Evolutionary conservation across 2,888 invertebrate genomes (phyloP).

Genomic region (Pseudanteris insignis): DNA sequence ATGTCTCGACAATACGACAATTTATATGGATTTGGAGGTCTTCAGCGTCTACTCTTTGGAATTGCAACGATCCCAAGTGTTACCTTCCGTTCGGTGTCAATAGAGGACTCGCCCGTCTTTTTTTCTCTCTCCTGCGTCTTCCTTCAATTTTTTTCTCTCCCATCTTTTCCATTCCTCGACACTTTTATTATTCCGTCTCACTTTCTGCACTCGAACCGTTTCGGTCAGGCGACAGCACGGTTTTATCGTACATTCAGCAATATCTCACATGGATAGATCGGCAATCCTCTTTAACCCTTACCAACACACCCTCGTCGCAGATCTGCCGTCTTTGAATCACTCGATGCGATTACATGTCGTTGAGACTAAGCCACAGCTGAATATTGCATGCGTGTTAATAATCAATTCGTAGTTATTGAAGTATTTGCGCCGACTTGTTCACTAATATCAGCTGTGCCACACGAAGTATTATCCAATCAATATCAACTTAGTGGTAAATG

Average conservation of each 20-base stretch:
- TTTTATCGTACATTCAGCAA: conserved; percentile 61
- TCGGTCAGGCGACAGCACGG: conserved; percentile 55
- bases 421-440: not conserved
- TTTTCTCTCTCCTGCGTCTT: conserved; percentile 32
- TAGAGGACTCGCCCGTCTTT: conserved; percentile 48
- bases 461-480: too few relatives aligned
- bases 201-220: conserved; percentile 48
- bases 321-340: conserved; percentile 42
- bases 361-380: conserved; percentile 20
- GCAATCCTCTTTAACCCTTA: conserved; percentile 62
- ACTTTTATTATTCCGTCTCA: conserved; percentile 37
- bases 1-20: conserved; percentile 61
- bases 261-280: conserved; percentile 63
- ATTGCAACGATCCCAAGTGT: conserved; percentile 58
- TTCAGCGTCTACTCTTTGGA: conserved; percentile 58
- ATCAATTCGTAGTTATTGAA: conserved; percentile 28
- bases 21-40: conserved; percentile 64
- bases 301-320: conserved; percentile 38
- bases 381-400: conserved; percentile 32
- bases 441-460: too few relatives aligned
- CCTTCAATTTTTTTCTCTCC: conserved; percentile 30
- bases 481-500: too few relatives aligned
- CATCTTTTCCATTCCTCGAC: conserved; percentile 28
- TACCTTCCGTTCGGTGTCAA: conserved; percentile 61
- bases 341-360: conserved; percentile 40